phyloP scores from a whole-genome alignment of 2,113 vertebrate genomes.

The Tenrec ecaudatus region DNA sequence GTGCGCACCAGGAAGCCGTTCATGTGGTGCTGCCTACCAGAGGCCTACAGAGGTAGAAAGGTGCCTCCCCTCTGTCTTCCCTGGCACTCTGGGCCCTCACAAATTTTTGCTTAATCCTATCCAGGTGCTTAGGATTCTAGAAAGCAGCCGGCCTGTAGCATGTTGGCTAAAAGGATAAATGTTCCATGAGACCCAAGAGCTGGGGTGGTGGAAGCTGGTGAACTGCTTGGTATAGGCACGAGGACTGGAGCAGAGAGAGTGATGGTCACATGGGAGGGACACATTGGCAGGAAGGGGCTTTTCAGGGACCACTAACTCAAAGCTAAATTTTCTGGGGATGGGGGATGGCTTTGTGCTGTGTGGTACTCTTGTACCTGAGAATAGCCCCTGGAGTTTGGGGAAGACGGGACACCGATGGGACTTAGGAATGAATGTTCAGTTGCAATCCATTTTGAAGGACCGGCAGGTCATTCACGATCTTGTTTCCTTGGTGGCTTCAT shows the following conservation, averaged over 20 bases:
- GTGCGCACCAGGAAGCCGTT: not conserved
- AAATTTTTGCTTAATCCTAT: not conserved
- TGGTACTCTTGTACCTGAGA: not conserved
- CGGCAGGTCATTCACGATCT: conserved; percentile 27
- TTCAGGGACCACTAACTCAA: not conserved
- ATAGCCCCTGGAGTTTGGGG: conserved; percentile 23
- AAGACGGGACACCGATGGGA: not conserved
- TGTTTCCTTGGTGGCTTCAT: conserved; percentile 39
- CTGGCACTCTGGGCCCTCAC: not conserved
- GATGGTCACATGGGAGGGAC: not conserved
- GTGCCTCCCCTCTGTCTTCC: not conserved
- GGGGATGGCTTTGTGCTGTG: no score
- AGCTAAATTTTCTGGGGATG: conserved; percentile 8
- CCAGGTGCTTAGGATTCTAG: conserved; percentile 5
- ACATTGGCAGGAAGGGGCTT: not conserved
- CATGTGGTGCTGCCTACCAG: not conserved
- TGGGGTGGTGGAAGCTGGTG: not conserved
- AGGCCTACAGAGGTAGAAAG: not conserved
- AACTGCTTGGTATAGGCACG: not conserved
- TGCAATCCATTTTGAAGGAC: no score
- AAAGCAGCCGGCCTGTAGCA: not conserved
- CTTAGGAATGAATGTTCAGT: conserved; percentile 2
- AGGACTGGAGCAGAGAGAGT: not conserved
- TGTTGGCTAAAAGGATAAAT: not conserved
- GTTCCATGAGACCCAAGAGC: not conserved